Conservation (phyloP, 2,113 vertebrate species). For the Hylia prasina region DNA sequence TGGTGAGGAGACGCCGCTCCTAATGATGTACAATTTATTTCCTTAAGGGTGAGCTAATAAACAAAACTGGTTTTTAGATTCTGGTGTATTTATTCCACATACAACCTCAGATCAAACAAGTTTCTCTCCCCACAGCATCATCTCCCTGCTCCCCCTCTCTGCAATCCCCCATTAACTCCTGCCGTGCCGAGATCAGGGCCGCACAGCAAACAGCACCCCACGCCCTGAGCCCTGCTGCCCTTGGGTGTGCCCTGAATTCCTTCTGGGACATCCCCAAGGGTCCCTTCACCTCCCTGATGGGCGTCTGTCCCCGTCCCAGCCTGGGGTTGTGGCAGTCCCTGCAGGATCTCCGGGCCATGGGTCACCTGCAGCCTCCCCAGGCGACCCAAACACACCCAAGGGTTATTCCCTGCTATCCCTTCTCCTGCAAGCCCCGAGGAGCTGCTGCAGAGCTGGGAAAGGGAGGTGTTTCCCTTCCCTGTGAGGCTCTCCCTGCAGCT, state of each 20-base stretch:
- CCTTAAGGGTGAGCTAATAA: conserved; percentile 13
- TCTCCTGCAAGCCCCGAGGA: not conserved
- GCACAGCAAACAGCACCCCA: fast-evolving
- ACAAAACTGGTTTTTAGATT: not conserved
- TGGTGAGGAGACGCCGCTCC: not conserved
- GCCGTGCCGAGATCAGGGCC: fast-evolving
- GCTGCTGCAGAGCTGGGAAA: fast-evolving
- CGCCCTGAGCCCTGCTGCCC: fast-evolving
- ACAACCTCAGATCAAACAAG: fast-evolving
- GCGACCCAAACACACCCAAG: not conserved
- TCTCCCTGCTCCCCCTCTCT: not conserved
- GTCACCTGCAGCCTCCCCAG: fast-evolving
- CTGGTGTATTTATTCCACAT: not conserved
- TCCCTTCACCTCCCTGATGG: fast-evolving
- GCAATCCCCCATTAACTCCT: not conserved
- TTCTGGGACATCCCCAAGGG: not conserved
- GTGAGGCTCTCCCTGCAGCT: fast-evolving
- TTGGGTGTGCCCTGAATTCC: not conserved
- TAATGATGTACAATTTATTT: not conserved
- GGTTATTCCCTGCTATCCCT: fast-evolving
- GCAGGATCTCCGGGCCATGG: fast-evolving
- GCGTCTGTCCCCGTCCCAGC: fast-evolving
- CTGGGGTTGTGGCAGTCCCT: not conserved
- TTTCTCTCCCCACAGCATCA: not conserved
- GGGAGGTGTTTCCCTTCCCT: fast-evolving